phyloP scores from a whole-genome alignment of 2,888 invertebrate genomes.

The Aspidiotus destructor region DNA sequence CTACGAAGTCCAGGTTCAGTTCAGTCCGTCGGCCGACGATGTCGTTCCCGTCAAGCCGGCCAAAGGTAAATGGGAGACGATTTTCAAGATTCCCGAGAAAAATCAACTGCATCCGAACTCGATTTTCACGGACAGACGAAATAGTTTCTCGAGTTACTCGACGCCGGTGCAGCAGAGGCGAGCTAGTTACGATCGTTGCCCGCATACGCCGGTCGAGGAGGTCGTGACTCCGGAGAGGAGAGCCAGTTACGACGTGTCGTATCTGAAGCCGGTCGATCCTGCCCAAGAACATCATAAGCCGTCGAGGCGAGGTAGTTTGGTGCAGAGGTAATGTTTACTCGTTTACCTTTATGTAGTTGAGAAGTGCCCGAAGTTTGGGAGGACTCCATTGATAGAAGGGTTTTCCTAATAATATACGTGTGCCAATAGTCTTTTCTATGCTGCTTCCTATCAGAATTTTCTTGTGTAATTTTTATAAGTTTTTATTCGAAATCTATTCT shows the following conservation, averaged over 20 bases:
- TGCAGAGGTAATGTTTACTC: neutral
- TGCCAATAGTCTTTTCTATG: no score
- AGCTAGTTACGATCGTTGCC: conserved; percentile 1
- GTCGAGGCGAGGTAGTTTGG: conserved; percentile 1
- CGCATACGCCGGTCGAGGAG: neutral
- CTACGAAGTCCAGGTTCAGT: neutral
- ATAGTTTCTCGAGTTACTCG: neutral
- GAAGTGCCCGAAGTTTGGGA: no score
- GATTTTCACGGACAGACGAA: neutral
- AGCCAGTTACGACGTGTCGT: neutral
- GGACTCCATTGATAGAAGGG: no score
- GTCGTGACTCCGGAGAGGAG: neutral
- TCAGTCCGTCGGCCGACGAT: neutral
- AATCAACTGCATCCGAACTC: neutral
- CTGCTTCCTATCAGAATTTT: no score
- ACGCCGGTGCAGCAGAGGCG: neutral
- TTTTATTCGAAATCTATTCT: no score
- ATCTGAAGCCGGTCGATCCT: neutral
- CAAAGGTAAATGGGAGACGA: neutral
- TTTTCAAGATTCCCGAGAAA: neutral
- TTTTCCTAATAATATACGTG: no score
- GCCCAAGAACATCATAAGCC: neutral
- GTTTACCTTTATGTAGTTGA: no score
- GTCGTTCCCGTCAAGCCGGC: neutral
- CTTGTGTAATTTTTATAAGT: no score